Percentiles rank a stretch among this genome's conserved stretches.
These are phyloP conservation scores for Onthophagus sagittarius DNA, from an alignment of 2,888 invertebrate species.

Conservation along the genomic window DNA sequence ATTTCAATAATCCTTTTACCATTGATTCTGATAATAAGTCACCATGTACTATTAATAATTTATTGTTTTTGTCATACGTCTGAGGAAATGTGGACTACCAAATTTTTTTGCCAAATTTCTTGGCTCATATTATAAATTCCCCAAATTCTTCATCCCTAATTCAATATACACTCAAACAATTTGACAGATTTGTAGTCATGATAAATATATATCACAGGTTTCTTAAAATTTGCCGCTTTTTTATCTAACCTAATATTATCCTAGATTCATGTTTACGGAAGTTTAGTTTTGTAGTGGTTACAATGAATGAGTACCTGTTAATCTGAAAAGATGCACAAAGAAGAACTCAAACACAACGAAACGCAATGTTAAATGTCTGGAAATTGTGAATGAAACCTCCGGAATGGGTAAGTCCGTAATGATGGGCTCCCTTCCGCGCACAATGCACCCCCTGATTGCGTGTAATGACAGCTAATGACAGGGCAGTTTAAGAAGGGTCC, in stretches of 20 bases:
- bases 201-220: no score
- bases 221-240: no score
- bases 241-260: background rate
- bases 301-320: background rate
- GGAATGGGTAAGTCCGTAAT: slow-evolving; percentile 16
- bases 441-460: slow-evolving; percentile 20
- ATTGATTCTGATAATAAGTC: no score
- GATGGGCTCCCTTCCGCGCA: slow-evolving; percentile 19
- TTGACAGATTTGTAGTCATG: no score
- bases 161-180: no score
- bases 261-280: background rate
- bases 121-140: no score
- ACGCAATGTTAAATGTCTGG: background rate
- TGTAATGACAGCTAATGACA: slow-evolving; percentile 24
- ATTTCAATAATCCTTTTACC: no score
- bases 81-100: no score
- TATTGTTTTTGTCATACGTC: no score
- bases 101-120: no score
- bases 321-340: background rate
- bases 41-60: no score
- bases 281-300: background rate
- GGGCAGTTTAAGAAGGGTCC: slow-evolving; percentile 13
- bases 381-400: slow-evolving; percentile 3
- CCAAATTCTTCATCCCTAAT: no score
- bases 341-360: background rate